Evolutionary conservation across 2,113 vertebrate species (phyloP).

Genomic region (Erinaceus europaeus): DNA sequence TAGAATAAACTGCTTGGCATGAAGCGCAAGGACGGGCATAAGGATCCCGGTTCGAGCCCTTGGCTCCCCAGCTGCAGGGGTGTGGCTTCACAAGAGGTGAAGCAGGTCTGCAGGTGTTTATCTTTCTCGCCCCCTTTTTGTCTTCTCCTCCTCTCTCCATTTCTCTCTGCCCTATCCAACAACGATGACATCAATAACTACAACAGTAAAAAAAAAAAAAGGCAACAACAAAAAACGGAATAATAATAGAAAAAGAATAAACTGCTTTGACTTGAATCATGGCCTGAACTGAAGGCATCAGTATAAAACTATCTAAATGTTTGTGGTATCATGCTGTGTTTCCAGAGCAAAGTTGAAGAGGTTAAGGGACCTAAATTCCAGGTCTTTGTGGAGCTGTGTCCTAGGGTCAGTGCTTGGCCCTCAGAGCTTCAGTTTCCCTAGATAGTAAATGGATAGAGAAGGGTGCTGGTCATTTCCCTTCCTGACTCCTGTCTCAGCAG

Average conservation of each 20-base stretch:
- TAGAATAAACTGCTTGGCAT: neutral
- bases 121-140: too few species aligned
- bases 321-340: neutral
- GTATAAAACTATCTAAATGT: neutral
- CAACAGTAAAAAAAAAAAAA: too few species aligned
- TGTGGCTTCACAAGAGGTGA: too few species aligned
- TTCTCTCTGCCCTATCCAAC: too few species aligned
- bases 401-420: neutral
- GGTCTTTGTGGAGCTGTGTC: neutral
- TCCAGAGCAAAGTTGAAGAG: neutral
- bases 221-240: too few species aligned
- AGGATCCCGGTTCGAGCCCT: too few species aligned
- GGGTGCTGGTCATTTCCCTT: neutral
- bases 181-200: too few species aligned
- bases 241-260: too few species aligned
- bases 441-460: neutral
- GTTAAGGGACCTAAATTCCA: neutral
- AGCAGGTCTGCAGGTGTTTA: too few species aligned
- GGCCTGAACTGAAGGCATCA: neutral
- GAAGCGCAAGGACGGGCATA: too few species aligned
- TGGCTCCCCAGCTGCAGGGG: too few species aligned
- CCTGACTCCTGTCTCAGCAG: neutral
- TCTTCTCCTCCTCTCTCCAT: too few species aligned
- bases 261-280: neutral
- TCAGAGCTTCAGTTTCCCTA: neutral